Evolutionary conservation across 2,113 vertebrate genomes (phyloP).

Genomic region (Oncorhynchus mykiss): DNA sequence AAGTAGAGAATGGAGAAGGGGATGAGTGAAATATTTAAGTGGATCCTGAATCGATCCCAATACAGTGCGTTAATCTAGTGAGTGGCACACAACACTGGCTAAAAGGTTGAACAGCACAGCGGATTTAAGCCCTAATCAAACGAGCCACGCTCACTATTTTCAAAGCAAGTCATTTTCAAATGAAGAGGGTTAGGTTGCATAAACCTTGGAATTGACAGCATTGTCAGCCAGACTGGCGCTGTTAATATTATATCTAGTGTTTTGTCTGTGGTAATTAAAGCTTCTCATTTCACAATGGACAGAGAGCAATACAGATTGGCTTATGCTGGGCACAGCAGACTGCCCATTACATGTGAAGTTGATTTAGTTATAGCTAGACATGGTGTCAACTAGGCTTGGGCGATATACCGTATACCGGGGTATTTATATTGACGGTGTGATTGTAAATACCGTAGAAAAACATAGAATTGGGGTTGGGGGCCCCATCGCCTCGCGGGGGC

Average conservation of each 20-base stretch:
- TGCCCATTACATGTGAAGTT: neutral
- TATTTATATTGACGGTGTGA: too few relatives aligned
- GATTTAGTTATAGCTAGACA: constrained; percentile 9
- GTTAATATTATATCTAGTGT: constrained; percentile 40
- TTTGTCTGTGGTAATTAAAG: neutral
- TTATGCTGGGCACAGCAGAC: constrained; percentile 11
- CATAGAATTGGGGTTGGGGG: too few relatives aligned
- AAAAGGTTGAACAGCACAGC: constrained; percentile 53
- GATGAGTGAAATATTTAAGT: constrained; percentile 20
- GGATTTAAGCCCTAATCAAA: constrained; percentile 52
- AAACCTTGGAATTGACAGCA: constrained; percentile 44
- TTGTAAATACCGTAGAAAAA: too few relatives aligned
- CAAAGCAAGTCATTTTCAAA: constrained; percentile 35
- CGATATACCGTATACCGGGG: too few relatives aligned
- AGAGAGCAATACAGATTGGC: constrained; percentile 19
- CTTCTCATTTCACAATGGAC: neutral
- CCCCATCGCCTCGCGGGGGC: too few relatives aligned
- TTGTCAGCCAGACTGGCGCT: constrained; percentile 36
- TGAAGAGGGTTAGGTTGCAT: constrained; percentile 20
- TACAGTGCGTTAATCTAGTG: constrained; percentile 57
- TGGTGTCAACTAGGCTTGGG: neutral
- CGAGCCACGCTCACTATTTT: constrained; percentile 46
- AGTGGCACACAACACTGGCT: constrained; percentile 53
- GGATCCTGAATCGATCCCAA: constrained; percentile 43
- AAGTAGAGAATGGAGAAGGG: neutral